Conservation (phyloP, 1,140 invertebrate genomes). For the Campoletis sonorensis region DNA sequence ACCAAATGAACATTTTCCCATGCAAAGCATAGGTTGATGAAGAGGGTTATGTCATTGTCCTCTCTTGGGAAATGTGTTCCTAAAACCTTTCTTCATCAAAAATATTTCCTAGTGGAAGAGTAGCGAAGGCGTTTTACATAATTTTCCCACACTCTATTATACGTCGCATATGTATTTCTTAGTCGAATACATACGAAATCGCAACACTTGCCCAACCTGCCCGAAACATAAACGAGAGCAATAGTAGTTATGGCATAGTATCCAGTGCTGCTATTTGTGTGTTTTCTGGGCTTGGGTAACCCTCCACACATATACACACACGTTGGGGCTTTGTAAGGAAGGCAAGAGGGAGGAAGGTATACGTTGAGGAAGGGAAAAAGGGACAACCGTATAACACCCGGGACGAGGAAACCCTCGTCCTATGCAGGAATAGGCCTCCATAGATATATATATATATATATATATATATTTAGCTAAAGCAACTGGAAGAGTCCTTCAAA, state of each 20-base stretch:
- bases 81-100: slow-evolving; percentile 46
- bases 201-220: slow-evolving; percentile 68
- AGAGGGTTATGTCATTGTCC: not conserved
- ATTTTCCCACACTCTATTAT: slow-evolving; percentile 66
- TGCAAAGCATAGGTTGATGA: not conserved
- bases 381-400: slow-evolving; percentile 31
- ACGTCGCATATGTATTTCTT: slow-evolving; percentile 28
- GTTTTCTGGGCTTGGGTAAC: not conserved
- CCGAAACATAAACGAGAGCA: slow-evolving; percentile 38
- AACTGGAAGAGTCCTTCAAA: slow-evolving; percentile 63
- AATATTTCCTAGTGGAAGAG: slow-evolving; percentile 56
- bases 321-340: not conserved
- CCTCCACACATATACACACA: slow-evolving; percentile 1
- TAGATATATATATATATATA: not conserved
- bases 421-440: not conserved
- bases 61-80: slow-evolving; percentile 7
- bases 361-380: slow-evolving; percentile 5
- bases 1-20: not conserved
- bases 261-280: slow-evolving; percentile 18
- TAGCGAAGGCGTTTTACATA: slow-evolving; percentile 68
- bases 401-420: slow-evolving; percentile 16
- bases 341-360: slow-evolving; percentile 43
- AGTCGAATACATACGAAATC: slow-evolving; percentile 65
- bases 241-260: slow-evolving; percentile 3
- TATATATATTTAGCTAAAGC: not conserved